phyloP scores from a whole-genome alignment of 2,888 invertebrate species.

The Loripinus fragilis region DNA sequence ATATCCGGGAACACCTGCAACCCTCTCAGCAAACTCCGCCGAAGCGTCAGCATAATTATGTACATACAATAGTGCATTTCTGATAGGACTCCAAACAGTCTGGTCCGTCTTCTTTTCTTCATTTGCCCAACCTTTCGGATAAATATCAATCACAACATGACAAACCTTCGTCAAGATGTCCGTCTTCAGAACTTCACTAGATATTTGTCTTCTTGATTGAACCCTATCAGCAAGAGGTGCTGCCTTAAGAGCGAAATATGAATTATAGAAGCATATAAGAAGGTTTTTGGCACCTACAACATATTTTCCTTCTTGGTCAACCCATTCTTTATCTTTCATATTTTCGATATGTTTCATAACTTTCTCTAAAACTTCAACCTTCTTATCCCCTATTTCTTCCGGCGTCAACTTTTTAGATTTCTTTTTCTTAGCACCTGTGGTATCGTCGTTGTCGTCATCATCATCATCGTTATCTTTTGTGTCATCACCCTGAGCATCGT shows the following conservation, averaged over 20 bases:
- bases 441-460: not conserved
- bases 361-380: not conserved
- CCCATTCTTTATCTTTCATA: constrained; percentile 4
- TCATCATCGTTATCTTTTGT: not conserved
- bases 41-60: constrained; percentile 2
- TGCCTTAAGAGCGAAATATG: constrained; percentile 1
- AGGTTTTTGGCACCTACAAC: not conserved
- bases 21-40: not conserved
- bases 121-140: constrained; percentile 12
- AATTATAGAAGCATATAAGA: not conserved
- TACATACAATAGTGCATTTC: not conserved
- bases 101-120: not conserved
- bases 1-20: not conserved
- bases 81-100: not conserved
- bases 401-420: no score
- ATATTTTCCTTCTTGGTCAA: not conserved
- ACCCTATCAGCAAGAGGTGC: not conserved
- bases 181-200: not conserved
- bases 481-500: not conserved
- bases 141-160: not conserved
- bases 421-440: not conserved
- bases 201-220: not conserved
- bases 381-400: not conserved
- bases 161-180: not conserved
- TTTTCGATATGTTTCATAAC: not conserved